A percentile compares a stretch with the other conserved stretches of the same genome.
These are phyloP conservation scores for Perdita meconis DNA, from an alignment of 2,888 invertebrate species.

Conservation along the genomic window DNA sequence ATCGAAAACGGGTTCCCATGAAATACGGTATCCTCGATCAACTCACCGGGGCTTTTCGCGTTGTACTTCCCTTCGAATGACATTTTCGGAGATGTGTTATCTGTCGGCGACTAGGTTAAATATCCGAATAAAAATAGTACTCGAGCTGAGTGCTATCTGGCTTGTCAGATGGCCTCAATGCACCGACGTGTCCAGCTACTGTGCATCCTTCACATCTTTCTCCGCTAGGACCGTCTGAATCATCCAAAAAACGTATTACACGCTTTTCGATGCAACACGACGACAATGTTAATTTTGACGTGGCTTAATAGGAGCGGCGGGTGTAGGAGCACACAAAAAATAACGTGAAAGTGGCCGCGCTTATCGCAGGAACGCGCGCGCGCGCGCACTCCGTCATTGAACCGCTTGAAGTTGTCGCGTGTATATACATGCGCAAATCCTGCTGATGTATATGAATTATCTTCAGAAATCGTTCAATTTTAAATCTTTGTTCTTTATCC, in stretches of 20 bases:
- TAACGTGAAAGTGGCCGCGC: conserved; percentile 64
- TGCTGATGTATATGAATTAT: too few species aligned
- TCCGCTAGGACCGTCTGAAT: background rate
- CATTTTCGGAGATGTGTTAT: conserved; percentile 77
- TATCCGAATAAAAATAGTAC: conserved; percentile 51
- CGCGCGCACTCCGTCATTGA: conserved; percentile 14
- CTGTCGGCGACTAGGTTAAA: conserved; percentile 43
- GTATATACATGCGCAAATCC: too few species aligned
- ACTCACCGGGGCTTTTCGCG: conserved; percentile 87
- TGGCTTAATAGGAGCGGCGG: conserved; percentile 51
- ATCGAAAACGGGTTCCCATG: background rate
- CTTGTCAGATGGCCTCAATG: conserved; percentile 50
- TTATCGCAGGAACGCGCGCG: conserved; percentile 49
- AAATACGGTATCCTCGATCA: background rate
- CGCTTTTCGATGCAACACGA: background rate
- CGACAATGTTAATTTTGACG: conserved; percentile 56
- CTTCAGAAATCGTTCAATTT: too few species aligned
- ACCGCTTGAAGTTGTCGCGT: conserved; percentile 50
- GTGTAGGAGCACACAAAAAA: conserved; percentile 51
- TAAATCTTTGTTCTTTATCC: too few species aligned
- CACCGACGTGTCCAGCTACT: conserved; percentile 32
- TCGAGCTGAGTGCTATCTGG: conserved; percentile 37
- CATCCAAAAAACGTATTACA: conserved; percentile 2
- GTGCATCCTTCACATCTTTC: conserved; percentile 59
- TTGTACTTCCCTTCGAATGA: conserved; percentile 86